Conservation (phyloP, 2,888 invertebrate genomes). For the Microchrysa polita region DNA sequence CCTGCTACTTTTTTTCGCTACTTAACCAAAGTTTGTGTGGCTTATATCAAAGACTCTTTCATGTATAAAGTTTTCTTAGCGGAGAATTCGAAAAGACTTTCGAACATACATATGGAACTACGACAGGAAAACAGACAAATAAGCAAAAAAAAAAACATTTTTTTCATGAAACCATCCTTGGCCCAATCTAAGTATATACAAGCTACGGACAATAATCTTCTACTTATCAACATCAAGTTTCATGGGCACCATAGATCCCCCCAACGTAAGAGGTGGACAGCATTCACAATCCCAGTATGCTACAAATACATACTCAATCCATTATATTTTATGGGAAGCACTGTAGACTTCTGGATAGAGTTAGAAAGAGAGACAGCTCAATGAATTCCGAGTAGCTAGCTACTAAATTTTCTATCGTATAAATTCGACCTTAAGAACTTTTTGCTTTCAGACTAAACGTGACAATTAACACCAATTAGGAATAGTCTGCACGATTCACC, state of each 20-base stretch:
- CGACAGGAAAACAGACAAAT: not conserved
- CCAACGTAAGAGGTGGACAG: no score
- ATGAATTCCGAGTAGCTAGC: not conserved
- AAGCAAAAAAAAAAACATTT: not conserved
- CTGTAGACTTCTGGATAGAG: not conserved
- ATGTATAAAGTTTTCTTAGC: conserved; percentile 13
- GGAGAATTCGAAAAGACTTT: conserved; percentile 10
- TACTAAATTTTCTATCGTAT: conserved; percentile 27
- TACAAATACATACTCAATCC: not conserved
- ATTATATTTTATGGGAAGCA: not conserved
- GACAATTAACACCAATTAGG: conserved; percentile 44
- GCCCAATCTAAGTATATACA: not conserved
- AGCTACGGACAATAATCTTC: not conserved
- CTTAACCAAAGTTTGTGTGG: conserved; percentile 29
- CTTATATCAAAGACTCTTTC: conserved; percentile 31
- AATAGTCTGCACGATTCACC: not conserved
- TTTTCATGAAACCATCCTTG: not conserved
- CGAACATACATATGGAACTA: no score
- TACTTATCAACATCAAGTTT: conserved; percentile 11
- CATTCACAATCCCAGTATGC: not conserved
- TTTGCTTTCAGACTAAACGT: conserved; percentile 35
- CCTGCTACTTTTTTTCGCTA: conserved; percentile 5
- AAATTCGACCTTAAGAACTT: conserved; percentile 18
- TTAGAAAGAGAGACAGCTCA: not conserved
- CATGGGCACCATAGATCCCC: no score